These are phyloP conservation scores for Dromiciops gliroides DNA, from an alignment of 2,113 vertebrate species.

Conservation along the genomic window DNA sequence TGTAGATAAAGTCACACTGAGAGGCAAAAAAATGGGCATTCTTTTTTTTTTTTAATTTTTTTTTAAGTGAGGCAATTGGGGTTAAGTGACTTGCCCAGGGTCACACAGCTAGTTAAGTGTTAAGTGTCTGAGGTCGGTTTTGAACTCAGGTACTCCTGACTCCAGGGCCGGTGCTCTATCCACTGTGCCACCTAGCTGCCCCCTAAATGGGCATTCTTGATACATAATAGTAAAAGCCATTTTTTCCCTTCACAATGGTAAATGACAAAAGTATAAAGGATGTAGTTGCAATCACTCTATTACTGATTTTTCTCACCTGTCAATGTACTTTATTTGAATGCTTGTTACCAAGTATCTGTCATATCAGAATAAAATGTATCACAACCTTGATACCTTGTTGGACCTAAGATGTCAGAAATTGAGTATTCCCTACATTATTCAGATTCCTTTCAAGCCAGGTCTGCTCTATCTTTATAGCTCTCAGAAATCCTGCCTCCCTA, in stretches of 20 bases:
- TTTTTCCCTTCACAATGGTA: not conserved
- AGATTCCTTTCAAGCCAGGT: not conserved
- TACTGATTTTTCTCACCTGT: not conserved
- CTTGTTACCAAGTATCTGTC: not conserved
- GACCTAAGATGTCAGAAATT: not conserved
- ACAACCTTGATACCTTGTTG: not conserved
- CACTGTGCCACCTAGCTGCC: no score
- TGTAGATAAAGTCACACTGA: not conserved
- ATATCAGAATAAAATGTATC: not conserved
- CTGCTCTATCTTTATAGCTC: not conserved
- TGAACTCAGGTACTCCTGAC: no score
- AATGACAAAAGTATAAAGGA: not conserved
- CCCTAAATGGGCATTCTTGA: not conserved
- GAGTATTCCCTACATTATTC: not conserved
- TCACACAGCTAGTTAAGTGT: no score
- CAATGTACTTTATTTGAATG: not conserved
- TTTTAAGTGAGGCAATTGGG: no score
- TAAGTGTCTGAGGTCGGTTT: no score
- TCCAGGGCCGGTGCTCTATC: no score
- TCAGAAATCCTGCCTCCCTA: not conserved
- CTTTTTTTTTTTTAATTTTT: no score
- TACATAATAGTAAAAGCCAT: not conserved
- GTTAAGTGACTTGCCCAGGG: no score
- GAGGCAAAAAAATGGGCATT: not conserved
- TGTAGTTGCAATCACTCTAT: not conserved